A percentile compares a stretch with the other conserved stretches of the same genome.
Conservation (phyloP, 2,113 vertebrate genomes). For the Notarius lentiginosus region DNA sequence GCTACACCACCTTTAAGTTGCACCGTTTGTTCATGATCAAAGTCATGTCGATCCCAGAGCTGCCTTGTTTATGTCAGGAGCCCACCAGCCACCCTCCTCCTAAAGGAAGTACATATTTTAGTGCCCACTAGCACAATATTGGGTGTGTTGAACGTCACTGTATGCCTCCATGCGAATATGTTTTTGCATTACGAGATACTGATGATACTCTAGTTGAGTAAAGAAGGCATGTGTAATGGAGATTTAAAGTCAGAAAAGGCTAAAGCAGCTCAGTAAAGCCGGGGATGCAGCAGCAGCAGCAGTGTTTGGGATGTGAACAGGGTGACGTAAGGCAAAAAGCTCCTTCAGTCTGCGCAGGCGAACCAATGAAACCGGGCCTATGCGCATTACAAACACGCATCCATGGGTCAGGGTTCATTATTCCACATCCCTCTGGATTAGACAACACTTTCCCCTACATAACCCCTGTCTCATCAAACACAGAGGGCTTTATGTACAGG, state of each 20-base stretch:
- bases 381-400: background rate
- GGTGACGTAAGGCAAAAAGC: constrained; percentile 52
- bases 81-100: background rate
- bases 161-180: background rate
- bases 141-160: background rate
- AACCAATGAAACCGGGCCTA: constrained; percentile 27
- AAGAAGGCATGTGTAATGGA: background rate
- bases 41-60: background rate
- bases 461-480: no score
- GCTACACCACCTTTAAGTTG: no score
- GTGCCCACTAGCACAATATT: background rate
- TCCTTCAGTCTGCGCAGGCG: constrained; percentile 34
- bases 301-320: constrained; percentile 18
- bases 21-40: no score
- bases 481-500: background rate
- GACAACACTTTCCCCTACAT: background rate
- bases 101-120: background rate
- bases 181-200: background rate
- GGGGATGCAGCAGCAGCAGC: background rate
- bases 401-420: constrained; percentile 4
- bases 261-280: background rate
- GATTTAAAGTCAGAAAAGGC: background rate
- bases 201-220: background rate
- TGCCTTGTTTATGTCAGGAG: background rate
- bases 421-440: background rate